phyloP scores from a whole-genome alignment of 2,888 invertebrate species.

The Oconnorella tubifera region DNA sequence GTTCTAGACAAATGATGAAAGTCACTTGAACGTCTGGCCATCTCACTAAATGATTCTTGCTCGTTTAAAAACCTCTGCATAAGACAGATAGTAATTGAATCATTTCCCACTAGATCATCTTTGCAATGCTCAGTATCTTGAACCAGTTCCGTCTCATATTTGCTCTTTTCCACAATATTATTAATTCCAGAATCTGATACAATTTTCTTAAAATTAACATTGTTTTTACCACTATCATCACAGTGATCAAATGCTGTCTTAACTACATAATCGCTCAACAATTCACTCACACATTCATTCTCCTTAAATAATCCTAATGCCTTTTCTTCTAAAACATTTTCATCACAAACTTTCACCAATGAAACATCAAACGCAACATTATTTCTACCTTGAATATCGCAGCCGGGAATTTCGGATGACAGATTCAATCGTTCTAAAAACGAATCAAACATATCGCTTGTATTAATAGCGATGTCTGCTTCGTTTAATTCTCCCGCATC shows the following conservation, averaged over 20 bases:
- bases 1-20: not conserved
- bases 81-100: not conserved
- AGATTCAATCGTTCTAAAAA: not conserved
- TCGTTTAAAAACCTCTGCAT: not conserved
- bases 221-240: not conserved
- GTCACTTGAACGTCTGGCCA: not conserved
- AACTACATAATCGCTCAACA: too few relatives aligned
- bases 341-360: not conserved
- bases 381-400: not conserved
- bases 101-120: not conserved
- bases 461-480: not conserved
- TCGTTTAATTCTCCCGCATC: too few relatives aligned
- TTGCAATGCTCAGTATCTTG: too few relatives aligned
- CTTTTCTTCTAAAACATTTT: not conserved
- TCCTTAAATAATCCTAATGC: not conserved
- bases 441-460: not conserved
- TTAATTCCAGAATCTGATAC: not conserved
- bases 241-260: too few relatives aligned
- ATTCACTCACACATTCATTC: not conserved
- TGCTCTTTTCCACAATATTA: not conserved
- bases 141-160: too few relatives aligned
- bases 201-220: not conserved
- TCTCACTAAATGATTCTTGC: not conserved
- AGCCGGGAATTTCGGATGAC: not conserved
- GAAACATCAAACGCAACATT: too few relatives aligned